phyloP scores from a whole-genome alignment of 2,797 vertebrate genomes.

The Furcifer pardalis region DNA sequence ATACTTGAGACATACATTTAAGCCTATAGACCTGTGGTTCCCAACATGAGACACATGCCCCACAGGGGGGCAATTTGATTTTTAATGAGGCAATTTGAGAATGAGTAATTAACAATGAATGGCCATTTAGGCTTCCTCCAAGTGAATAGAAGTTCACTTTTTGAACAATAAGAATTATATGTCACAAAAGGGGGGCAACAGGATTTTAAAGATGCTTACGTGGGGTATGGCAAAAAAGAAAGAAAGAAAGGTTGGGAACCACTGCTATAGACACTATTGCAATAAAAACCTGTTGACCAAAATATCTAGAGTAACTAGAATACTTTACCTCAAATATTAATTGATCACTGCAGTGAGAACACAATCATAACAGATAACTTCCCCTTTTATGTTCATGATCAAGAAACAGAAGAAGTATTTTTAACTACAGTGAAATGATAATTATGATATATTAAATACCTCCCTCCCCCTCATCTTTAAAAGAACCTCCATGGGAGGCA shows the following conservation, averaged over 20 bases:
- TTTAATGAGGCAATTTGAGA: too few relatives aligned
- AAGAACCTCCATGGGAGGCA: background rate
- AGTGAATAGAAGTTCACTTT: too few relatives aligned
- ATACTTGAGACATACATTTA: background rate
- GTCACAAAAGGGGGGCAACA: too few relatives aligned
- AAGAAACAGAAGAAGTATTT: constrained; percentile 5
- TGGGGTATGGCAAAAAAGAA: too few relatives aligned
- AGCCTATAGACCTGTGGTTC: too few relatives aligned
- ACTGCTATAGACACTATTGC: background rate
- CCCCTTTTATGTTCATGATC: background rate
- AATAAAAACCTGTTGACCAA: background rate
- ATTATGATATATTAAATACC: constrained; percentile 11
- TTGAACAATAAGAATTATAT: too few relatives aligned
- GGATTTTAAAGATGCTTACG: too few relatives aligned
- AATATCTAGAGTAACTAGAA: background rate
- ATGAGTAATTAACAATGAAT: too few relatives aligned
- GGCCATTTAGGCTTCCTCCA: too few relatives aligned
- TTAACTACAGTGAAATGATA: background rate
- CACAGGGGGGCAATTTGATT: too few relatives aligned
- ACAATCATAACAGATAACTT: background rate
- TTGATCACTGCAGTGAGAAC: background rate
- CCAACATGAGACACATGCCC: too few relatives aligned
- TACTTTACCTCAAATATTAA: background rate
- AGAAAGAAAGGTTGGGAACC: too few relatives aligned
- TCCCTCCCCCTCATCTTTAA: background rate